phyloP scores from a whole-genome alignment of 2,797 vertebrate genomes.

The Microhierax caerulescens region DNA sequence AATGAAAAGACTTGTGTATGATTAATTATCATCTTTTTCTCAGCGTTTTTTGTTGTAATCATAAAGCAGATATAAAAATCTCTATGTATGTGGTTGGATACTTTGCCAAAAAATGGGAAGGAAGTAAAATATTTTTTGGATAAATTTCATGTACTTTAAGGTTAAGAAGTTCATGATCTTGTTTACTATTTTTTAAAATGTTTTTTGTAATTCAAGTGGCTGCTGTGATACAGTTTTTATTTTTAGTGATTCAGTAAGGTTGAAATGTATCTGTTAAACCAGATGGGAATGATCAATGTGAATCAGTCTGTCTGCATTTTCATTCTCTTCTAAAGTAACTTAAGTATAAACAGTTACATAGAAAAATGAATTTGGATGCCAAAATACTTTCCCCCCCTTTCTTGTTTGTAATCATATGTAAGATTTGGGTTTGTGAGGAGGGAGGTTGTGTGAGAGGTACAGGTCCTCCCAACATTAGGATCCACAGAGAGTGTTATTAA shows the following conservation, averaged over 20 bases:
- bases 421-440: not conserved
- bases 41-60: conserved; percentile 70
- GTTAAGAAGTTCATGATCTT: conserved; percentile 27
- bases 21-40: conserved; percentile 67
- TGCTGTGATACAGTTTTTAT: conserved; percentile 61
- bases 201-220: conserved; percentile 74
- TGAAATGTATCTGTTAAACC: conserved; percentile 51
- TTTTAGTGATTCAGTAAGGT: conserved; percentile 44
- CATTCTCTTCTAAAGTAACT: conserved; percentile 45
- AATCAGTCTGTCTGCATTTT: conserved; percentile 50
- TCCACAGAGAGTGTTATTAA: not conserved
- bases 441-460: not conserved
- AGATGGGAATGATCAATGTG: conserved; percentile 46
- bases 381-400: not conserved
- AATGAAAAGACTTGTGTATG: conserved; percentile 69
- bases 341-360: not conserved
- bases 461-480: not conserved
- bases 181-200: not conserved
- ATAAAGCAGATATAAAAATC: conserved; percentile 72
- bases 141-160: conserved; percentile 79
- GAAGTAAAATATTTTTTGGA: conserved; percentile 69
- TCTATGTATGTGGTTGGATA: conserved; percentile 70
- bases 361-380: conserved; percentile 16
- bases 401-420: not conserved
- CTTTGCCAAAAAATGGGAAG: conserved; percentile 39